phyloP scores from a whole-genome alignment of 2,888 invertebrate genomes.

The Carcina quercana region DNA sequence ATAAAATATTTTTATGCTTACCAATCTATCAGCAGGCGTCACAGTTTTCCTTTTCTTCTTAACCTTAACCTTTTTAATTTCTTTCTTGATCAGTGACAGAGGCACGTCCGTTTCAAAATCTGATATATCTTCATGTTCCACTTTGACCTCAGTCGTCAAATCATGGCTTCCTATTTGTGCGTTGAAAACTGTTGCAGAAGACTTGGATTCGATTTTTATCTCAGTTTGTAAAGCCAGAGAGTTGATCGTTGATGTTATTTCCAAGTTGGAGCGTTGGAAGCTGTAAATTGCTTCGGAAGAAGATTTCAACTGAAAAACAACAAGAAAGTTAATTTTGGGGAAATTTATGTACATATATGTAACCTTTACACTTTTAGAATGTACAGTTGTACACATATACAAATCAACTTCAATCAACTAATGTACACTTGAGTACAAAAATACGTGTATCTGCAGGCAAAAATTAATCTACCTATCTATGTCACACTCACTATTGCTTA shows the following conservation, averaged over 20 bases:
- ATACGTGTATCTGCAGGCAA: neutral
- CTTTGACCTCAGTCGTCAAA: slow-evolving; percentile 35
- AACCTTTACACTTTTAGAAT: neutral
- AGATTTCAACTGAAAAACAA: too few relatives aligned
- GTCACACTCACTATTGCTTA: too few relatives aligned
- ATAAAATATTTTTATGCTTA: too few relatives aligned
- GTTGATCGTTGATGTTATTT: slow-evolving; percentile 17
- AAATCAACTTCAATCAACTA: neutral
- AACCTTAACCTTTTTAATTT: slow-evolving; percentile 15
- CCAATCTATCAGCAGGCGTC: too few relatives aligned
- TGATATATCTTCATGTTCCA: slow-evolving; percentile 29
- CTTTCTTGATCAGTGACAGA: slow-evolving; percentile 22
- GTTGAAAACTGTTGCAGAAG: neutral
- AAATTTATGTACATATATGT: neutral
- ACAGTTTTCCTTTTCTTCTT: slow-evolving; percentile 11
- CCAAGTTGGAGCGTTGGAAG: slow-evolving; percentile 16
- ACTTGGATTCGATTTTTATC: slow-evolving; percentile 4
- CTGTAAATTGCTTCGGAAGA: slow-evolving; percentile 6
- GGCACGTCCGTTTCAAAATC: slow-evolving; percentile 33
- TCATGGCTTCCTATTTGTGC: slow-evolving; percentile 13
- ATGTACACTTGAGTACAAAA: neutral
- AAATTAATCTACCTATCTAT: neutral
- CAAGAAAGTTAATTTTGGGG: neutral
- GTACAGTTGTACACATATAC: neutral
- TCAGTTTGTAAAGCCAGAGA: slow-evolving; percentile 10